phyloP scores from a whole-genome alignment of 2,113 vertebrate species.

The Eulemur macaco region DNA sequence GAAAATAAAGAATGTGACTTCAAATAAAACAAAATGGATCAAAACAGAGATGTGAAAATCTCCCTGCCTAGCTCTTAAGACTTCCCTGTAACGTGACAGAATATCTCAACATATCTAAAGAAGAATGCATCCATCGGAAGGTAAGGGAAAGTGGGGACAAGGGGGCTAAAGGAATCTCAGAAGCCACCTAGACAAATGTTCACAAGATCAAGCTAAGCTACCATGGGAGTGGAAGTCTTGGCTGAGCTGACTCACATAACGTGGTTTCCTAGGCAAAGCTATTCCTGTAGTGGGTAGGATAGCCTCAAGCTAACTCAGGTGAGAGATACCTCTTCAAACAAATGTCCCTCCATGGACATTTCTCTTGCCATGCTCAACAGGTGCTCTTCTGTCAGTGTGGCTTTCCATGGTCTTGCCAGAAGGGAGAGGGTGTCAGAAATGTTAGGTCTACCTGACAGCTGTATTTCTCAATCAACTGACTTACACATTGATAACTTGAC shows the following conservation, averaged over 20 bases:
- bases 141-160: not conserved
- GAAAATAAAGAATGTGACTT: conserved; percentile 8
- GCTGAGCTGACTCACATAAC: not conserved
- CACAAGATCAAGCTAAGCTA: conserved; percentile 15
- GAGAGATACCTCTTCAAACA: conserved; percentile 17
- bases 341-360: not conserved
- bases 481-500: conserved; percentile 9
- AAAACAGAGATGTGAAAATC: conserved; percentile 35
- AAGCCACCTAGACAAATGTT: not conserved
- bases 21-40: conserved; percentile 18
- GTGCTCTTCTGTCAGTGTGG: not conserved
- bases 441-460: conserved; percentile 9
- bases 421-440: not conserved
- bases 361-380: not conserved
- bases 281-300: not conserved
- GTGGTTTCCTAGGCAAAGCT: conserved; percentile 28
- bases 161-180: not conserved
- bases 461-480: conserved; percentile 40
- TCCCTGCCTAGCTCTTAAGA: not conserved
- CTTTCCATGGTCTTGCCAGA: not conserved
- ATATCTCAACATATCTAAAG: conserved; percentile 19
- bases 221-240: not conserved
- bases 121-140: not conserved
- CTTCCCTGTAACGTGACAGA: not conserved
- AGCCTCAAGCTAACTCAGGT: conserved; percentile 28